Evolutionary conservation across 2,797 vertebrate genomes (phyloP), one percentile per base, ranked within the genome.

Genomic region (Enteromius radiatus): DNA sequence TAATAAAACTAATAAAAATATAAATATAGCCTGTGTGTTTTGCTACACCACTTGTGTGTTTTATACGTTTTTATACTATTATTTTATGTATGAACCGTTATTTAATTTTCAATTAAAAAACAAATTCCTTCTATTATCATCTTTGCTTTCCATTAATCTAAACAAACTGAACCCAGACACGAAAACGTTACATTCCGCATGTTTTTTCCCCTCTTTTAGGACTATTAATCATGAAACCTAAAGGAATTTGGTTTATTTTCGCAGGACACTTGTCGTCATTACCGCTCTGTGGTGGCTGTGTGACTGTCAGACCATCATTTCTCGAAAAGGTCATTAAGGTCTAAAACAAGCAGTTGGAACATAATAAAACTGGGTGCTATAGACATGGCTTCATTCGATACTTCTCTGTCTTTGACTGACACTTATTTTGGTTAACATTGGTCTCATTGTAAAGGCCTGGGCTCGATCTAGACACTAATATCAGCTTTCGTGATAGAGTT

Each of bases 401-500:
- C 38, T 69, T 65, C 59, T 76, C 79, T 56, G 81, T 63, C 78
- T 86, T 84, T 85, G 87, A 87, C 76, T 84, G 87, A 87, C 87
- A 87, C 87, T 85, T 85, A 52, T 86, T 86, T 83, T 86, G 87
- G 78, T 83, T 84, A 84, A 90, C 81, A 89, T 79, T 84, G 86
- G 76, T 76, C 49, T 85, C 86, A 83, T 88, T 89, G 88, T 89
- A 70, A 28, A 71, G 61, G 71, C 56, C 28, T 36, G 77, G 80
- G 28, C 78, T 84, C 65, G 77, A 80, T 80, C 77, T 75, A 70
- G 81, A 73, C 75, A 81, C 78, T 70, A 71, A 81, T 80, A 45
- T 90, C 88, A 81, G 75, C 78, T 85, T 83, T 82, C 86, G 80
- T 69, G 87, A 85, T 84, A 82, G 69, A 80, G 88, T 89, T 90